Conservation (phyloP, 1,140 invertebrate species). For the Eupristina koningsbergeri region DNA sequence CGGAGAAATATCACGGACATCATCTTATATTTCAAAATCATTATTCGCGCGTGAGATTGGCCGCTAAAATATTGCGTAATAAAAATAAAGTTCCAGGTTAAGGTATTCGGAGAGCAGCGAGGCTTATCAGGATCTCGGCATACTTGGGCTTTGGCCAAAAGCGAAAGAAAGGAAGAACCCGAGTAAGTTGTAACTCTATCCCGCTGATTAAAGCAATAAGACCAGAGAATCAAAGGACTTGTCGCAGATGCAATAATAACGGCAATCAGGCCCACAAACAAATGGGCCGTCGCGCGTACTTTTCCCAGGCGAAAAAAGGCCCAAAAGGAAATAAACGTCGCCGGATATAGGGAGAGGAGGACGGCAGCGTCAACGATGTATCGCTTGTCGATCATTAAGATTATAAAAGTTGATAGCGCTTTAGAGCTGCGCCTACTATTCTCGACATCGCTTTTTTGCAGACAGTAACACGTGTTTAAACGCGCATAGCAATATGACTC, state of each 20-base stretch:
- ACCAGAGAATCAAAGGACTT: not conserved
- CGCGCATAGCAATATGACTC: not conserved
- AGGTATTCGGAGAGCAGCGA: not conserved
- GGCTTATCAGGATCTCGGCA: not conserved
- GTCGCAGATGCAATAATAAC: conserved; percentile 44
- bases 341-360: not conserved
- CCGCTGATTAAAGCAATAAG: conserved; percentile 22
- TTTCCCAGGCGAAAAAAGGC: not conserved
- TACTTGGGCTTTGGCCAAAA: not conserved
- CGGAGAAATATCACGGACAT: too few species aligned
- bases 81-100: not conserved
- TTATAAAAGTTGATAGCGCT: conserved; percentile 26
- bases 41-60: not conserved
- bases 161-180: not conserved
- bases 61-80: not conserved
- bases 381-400: conserved; percentile 49
- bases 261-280: conserved; percentile 34
- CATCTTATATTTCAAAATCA: not conserved
- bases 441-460: not conserved
- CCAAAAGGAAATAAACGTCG: too few species aligned
- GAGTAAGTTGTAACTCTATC: conserved; percentile 26
- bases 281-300: conserved; percentile 3
- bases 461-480: conserved; percentile 7
- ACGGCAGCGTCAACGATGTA: conserved; percentile 24
- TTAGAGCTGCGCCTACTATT: conserved; percentile 3